Conservation (phyloP, 2,113 vertebrate species). For the Burhinus oedicnemus region DNA sequence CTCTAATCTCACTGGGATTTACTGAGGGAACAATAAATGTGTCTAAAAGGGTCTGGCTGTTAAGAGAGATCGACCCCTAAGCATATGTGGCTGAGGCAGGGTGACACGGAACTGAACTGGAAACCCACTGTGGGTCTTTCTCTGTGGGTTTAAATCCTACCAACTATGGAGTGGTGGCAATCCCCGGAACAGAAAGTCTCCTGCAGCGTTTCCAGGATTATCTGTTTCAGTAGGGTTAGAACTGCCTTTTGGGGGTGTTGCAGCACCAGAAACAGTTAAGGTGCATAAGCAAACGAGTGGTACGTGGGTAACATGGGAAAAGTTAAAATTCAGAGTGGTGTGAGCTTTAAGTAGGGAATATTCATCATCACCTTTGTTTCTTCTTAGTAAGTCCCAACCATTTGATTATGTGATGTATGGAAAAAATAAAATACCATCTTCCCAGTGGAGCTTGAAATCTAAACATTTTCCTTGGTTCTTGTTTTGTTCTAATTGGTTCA, state of each 20-base stretch:
- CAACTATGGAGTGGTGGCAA: neutral
- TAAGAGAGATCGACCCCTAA: rapidly evolving
- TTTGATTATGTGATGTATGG: neutral
- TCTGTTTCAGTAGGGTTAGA: neutral
- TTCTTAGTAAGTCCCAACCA: neutral
- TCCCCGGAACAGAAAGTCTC: neutral
- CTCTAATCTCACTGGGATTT: neutral
- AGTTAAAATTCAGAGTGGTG: neutral
- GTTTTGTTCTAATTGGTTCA: neutral
- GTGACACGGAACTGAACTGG: neutral
- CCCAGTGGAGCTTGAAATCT: neutral
- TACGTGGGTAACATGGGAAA: neutral
- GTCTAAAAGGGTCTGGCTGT: neutral
- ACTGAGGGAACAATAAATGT: neutral
- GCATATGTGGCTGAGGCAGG: neutral
- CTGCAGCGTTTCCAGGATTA: neutral
- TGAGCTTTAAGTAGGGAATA: neutral
- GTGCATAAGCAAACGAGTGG: neutral
- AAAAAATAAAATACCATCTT: neutral
- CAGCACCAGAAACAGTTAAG: neutral
- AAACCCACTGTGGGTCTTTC: neutral
- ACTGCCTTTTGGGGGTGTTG: neutral
- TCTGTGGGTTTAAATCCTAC: neutral
- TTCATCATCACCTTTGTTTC: neutral
- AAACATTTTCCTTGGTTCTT: neutral